A percentile compares a stretch with the other conserved stretches of the same genome.
Conservation (phyloP, 2,888 invertebrate genomes). For the Timandra comae region DNA sequence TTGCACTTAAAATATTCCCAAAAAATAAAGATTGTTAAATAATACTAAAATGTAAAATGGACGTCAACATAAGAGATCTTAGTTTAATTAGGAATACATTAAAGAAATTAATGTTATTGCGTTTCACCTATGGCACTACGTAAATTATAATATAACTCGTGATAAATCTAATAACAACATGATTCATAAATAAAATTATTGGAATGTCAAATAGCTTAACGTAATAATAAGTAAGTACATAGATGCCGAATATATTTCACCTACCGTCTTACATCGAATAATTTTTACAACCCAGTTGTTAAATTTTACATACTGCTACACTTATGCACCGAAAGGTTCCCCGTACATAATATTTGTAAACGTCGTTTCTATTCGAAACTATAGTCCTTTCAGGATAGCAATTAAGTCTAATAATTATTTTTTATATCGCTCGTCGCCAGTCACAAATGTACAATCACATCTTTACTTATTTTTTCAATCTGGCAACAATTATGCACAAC, state of each 20-base stretch:
- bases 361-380: too few relatives aligned
- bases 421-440: too few relatives aligned
- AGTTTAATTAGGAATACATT: constrained; percentile 28
- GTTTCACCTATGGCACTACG: constrained; percentile 60
- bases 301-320: constrained; percentile 1
- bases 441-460: constrained; percentile 11
- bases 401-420: too few relatives aligned
- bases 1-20: constrained; percentile 24
- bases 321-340: background rate
- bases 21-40: constrained; percentile 13
- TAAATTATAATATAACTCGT: constrained; percentile 33
- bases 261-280: constrained; percentile 26
- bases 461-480: constrained; percentile 6
- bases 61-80: constrained; percentile 42
- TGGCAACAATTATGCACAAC: too few relatives aligned
- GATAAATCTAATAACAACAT: constrained; percentile 25
- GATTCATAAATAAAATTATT: constrained; percentile 23
- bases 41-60: constrained; percentile 29
- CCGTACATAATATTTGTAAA: background rate
- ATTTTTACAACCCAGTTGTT: constrained; percentile 33
- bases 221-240: constrained; percentile 34
- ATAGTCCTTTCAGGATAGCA: too few relatives aligned
- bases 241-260: constrained; percentile 22
- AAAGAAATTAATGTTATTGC: constrained; percentile 27
- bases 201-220: constrained; percentile 32